A percentile compares a stretch with the other conserved stretches of the same genome.
Conservation (phyloP, 64 coral and sea anemone species). For the Astreopora myriophthalma region DNA sequence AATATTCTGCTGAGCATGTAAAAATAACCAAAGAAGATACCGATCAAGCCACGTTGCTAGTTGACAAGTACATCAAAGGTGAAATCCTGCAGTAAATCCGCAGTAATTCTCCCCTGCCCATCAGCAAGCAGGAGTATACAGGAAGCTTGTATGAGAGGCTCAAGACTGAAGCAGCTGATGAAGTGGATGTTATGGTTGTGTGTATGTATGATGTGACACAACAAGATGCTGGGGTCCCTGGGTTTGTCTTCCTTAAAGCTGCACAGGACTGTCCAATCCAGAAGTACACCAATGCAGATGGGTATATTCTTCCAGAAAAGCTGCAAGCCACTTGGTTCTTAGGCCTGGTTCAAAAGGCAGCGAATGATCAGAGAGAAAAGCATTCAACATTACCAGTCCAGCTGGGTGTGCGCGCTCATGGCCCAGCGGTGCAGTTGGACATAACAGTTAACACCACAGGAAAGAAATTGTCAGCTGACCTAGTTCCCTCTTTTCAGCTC, state of each 20-base stretch:
- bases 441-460: slow-evolving; percentile 31
- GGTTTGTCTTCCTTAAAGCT: slow-evolving; percentile 64
- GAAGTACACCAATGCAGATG: slow-evolving; percentile 48
- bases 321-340: slow-evolving; percentile 73
- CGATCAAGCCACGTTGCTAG: slow-evolving; percentile 8
- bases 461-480: slow-evolving; percentile 65
- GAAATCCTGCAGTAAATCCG: slow-evolving; percentile 41
- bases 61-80: slow-evolving; percentile 57
- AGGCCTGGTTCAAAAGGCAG: slow-evolving; percentile 63
- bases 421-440: slow-evolving; percentile 83
- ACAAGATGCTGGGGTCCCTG: slow-evolving; percentile 46
- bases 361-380: slow-evolving; percentile 7
- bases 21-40: slow-evolving; percentile 59
- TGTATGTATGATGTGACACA: slow-evolving; percentile 41
- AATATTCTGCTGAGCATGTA: slow-evolving; percentile 58
- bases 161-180: slow-evolving; percentile 81
- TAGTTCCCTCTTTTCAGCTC: slow-evolving; percentile 70
- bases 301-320: slow-evolving; percentile 69
- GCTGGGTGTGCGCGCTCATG: slow-evolving; percentile 61
- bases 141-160: slow-evolving; percentile 79
- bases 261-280: slow-evolving; percentile 16
- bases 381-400: neutral
- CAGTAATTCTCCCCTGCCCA: slow-evolving; percentile 43
- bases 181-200: slow-evolving; percentile 85
- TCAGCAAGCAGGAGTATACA: slow-evolving; percentile 56